Evolutionary conservation across 2,888 invertebrate genomes (phyloP).

Genomic region (Andrena praecox): DNA sequence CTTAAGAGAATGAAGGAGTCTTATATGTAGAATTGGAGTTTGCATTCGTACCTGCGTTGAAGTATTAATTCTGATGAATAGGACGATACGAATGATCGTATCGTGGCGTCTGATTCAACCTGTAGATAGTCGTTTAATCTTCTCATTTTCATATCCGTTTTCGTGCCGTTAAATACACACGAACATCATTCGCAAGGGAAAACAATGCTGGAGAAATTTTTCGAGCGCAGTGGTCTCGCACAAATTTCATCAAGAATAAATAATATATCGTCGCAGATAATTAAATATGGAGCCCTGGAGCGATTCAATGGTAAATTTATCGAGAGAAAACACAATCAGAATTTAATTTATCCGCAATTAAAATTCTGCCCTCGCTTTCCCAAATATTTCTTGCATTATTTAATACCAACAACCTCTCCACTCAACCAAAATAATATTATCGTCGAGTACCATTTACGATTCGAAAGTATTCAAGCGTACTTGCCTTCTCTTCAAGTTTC

Average conservation of each 20-base stretch:
- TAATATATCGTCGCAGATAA: neutral
- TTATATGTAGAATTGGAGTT: too few species aligned
- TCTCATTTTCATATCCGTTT: neutral
- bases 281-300: neutral
- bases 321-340: neutral
- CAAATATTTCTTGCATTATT: slow-evolving; percentile 8
- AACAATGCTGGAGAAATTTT: neutral
- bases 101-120: too few species aligned
- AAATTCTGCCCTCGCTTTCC: neutral
- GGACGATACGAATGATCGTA: too few species aligned
- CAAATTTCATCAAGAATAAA: neutral
- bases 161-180: neutral
- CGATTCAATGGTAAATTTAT: slow-evolving; percentile 9
- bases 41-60: too few species aligned
- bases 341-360: slow-evolving; percentile 3
- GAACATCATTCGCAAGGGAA: neutral
- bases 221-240: neutral
- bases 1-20: too few species aligned
- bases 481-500: neutral
- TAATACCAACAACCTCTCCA: slow-evolving; percentile 5
- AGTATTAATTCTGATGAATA: too few species aligned
- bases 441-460: neutral
- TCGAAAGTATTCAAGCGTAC: neutral
- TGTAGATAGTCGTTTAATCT: neutral
- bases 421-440: neutral